Conservation (phyloP, 2,888 invertebrate species). For the Leptothorax acervorum region DNA sequence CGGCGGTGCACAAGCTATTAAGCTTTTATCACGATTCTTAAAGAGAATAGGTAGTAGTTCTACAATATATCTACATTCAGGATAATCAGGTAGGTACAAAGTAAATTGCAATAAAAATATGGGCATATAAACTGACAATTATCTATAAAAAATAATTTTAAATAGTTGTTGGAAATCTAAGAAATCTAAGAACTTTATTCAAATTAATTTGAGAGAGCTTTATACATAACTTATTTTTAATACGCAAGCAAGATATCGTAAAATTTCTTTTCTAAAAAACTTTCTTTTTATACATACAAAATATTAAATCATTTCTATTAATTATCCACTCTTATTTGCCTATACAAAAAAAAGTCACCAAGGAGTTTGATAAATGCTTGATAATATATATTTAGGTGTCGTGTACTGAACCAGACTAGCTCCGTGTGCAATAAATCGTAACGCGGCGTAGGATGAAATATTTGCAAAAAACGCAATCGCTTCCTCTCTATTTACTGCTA, state of each 20-base stretch:
- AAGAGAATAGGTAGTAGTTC: neutral
- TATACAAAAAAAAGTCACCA: neutral
- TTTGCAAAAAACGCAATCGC: conserved; percentile 42
- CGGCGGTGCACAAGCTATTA: conserved; percentile 24
- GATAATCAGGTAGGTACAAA: neutral
- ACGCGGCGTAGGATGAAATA: conserved; percentile 38
- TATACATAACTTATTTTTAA: neutral
- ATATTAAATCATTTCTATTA: neutral
- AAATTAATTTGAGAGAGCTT: neutral
- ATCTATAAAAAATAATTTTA: neutral
- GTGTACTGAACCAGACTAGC: conserved; percentile 21
- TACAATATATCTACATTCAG: neutral
- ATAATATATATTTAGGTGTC: conserved; percentile 13
- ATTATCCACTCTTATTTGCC: neutral
- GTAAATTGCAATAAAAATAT: neutral
- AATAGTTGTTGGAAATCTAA: neutral
- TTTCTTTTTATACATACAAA: neutral
- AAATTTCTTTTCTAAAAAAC: neutral
- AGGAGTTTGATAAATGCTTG: conserved; percentile 33
- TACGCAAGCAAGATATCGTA: neutral
- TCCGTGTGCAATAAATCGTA: conserved; percentile 35
- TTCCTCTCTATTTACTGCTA: conserved; percentile 51
- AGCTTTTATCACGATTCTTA: conserved; percentile 41
- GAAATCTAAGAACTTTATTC: neutral
- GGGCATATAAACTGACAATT: neutral